Percentiles rank a stretch among this genome's conserved stretches.
These are phyloP conservation scores for Drosophila neonasuta DNA, from an alignment of 2,888 invertebrate genomes.

Conservation along the genomic window DNA sequence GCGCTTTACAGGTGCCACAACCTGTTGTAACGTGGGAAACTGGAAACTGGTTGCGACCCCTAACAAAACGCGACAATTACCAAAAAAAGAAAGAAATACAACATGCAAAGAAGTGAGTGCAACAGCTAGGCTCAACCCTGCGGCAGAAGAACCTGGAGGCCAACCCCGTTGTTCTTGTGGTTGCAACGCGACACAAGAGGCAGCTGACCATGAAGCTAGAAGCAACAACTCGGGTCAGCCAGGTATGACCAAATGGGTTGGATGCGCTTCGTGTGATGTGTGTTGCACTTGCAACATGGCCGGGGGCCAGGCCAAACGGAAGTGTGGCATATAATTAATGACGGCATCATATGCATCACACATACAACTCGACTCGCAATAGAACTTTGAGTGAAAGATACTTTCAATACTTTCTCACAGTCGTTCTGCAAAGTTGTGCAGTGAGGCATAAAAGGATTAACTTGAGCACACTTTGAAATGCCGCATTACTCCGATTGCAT, in stretches of 20 bases:
- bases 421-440: constrained; percentile 29
- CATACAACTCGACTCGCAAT: constrained; percentile 16
- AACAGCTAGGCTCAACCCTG: constrained; percentile 15
- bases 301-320: constrained; percentile 30
- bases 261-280: constrained; percentile 38
- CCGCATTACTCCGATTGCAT: constrained; percentile 33
- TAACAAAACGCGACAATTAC: constrained; percentile 36
- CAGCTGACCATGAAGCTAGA: constrained; percentile 60
- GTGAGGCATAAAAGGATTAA: constrained; percentile 52
- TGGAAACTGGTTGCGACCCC: constrained; percentile 22
- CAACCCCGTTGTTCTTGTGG: constrained; percentile 46
- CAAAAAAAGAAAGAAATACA: constrained; percentile 33
- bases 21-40: constrained; percentile 60
- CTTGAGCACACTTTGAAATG: constrained; percentile 46
- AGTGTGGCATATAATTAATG: constrained; percentile 64
- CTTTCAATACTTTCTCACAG: constrained; percentile 52
- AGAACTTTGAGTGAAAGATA: constrained; percentile 14
- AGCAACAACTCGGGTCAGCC: constrained; percentile 27
- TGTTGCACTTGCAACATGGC: constrained; percentile 24
- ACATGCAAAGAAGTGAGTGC: neutral
- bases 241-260: constrained; percentile 42
- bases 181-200: constrained; percentile 16
- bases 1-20: constrained; percentile 23
- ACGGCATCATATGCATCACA: constrained; percentile 38
- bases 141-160: neutral